Evolutionary conservation across 2,888 invertebrate genomes (phyloP), one percentile per base, ranked within the genome.

Genomic region (Tipula unca): DNA sequence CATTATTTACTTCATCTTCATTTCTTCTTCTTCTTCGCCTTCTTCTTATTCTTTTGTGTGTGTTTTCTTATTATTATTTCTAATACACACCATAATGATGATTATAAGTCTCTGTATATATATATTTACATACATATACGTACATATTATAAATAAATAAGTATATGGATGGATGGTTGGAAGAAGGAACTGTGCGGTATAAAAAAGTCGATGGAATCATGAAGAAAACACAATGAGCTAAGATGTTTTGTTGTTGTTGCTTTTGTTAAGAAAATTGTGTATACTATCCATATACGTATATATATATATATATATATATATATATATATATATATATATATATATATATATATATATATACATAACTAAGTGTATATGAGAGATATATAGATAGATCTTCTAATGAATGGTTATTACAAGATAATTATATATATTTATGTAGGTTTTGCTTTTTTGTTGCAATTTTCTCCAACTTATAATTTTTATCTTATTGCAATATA

Each of bases 401-500:
- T 69, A 69, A 69, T 69, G 69, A 69, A 69, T 69, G 69, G 69
- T 69, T 69, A 69, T 69, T 69, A 69, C 69, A 69, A 69, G 69
- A 69, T 69, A 69, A 69, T 69, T 69, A 69, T 69, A 69, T 69
- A 25, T 17, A 54, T 17, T 54, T 54, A 54, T 54, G 48, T 69
- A 25, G 69, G 69, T 69, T 69, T 69, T 25, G 25, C 25, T 10
- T 48, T 69, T 69, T 10, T 69, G 10, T 69, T 25, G 69, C 13
- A 69, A 69, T 69, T 69, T 69, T 69, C 69, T 69, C 25, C 1
- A 69, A 69, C 20, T 69, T 69, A 69, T 25, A 69, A 69, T 69
- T 25, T 69, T 69, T 25, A 25, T 25, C n/a, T n/a, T n/a, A n/a
- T 69, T 25, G 69, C 69, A 13, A 8, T 69, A 69, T 69, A 25